Base-by-base conservation (phyloP, 2,888 invertebrate genomes). In the Amblyjoppa fuscipennis region DNA sequence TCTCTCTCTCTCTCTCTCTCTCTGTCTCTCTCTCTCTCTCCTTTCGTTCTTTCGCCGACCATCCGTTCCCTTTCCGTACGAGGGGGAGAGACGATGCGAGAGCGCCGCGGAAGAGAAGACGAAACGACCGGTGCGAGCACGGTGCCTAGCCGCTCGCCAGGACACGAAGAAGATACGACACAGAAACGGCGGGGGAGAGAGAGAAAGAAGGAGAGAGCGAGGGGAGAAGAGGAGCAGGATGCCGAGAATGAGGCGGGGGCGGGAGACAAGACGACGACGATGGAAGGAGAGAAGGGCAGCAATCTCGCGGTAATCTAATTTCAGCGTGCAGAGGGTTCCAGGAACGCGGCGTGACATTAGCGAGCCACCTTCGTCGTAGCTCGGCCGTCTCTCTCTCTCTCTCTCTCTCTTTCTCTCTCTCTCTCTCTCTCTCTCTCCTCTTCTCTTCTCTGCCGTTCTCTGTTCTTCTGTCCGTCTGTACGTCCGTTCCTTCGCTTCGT, bases 221-320 rank as follows among this genome's bases (percentile, higher is more conserved):
- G 69, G 81, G 68, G 78, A 74, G 70, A 51, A 45, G 70, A 71
- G 75, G 71, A 59, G 34, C 75, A 20, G 66, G 81, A 70, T 68
- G 79, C 34, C 69, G 73, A 71, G 84, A 76, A 31, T 49, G 70
- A 20, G 74, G 25, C 45, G 64, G 68, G 66, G 73, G 56, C 31
- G 79, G 70, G 61, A 56, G 81, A 76, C 51, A 77, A 84, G 61
- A 82, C 69, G 56, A 69, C 64, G 28, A 69, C 53, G 83, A 84
- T 49, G 59, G 87, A 69, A 87, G 89, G 84, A 84, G 89, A 89
- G 90, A 80, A 87, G 90, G 89, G 90, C 90, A 92, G 92, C 91
- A 93, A 93, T 93, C 92, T 93, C 91, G 91, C 90, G 91, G 93
- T 93, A 93, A 93, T 93, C 93, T 93, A 93, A 93, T 93, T 93